These are phyloP conservation scores for Elysia crispata DNA, from an alignment of 2,888 invertebrate genomes.

Conservation along the genomic window DNA sequence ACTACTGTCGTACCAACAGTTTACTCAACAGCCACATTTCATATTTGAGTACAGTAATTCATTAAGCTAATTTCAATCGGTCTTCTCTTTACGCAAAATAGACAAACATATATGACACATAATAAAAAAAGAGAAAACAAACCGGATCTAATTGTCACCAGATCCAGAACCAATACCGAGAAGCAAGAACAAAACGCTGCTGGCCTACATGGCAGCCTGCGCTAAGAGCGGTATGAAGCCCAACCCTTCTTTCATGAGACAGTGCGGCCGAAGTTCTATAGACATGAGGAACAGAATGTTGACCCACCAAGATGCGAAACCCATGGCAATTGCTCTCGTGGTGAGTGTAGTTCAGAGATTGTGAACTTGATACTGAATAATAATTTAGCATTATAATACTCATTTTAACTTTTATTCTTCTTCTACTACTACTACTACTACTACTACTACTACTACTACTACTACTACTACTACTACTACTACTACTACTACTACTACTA, in stretches of 20 bases:
- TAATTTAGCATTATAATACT: no score
- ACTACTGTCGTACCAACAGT: no score
- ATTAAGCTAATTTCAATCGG: no score
- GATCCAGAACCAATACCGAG: no score
- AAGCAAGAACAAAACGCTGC: neutral
- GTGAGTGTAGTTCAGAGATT: constrained; percentile 10
- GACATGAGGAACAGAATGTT: constrained; percentile 21
- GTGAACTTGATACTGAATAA: no score
- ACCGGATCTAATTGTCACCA: no score
- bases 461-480: constrained; percentile 48
- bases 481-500: constrained; percentile 48
- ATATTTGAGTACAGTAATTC: no score
- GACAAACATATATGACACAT: no score
- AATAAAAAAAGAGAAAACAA: no score
- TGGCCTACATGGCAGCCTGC: constrained; percentile 17
- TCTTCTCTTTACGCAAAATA: no score
- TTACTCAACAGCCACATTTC: no score
- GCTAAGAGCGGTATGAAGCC: neutral
- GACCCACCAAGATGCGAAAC: constrained; percentile 18
- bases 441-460: constrained; percentile 46
- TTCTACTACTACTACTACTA: constrained; percentile 37
- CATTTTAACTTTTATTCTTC: no score
- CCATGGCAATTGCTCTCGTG: constrained; percentile 23
- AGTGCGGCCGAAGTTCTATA: neutral
- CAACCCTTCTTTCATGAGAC: constrained; percentile 17